Base-by-base conservation (phyloP, 2,888 invertebrate species). In the Escarpia spicata region DNA sequence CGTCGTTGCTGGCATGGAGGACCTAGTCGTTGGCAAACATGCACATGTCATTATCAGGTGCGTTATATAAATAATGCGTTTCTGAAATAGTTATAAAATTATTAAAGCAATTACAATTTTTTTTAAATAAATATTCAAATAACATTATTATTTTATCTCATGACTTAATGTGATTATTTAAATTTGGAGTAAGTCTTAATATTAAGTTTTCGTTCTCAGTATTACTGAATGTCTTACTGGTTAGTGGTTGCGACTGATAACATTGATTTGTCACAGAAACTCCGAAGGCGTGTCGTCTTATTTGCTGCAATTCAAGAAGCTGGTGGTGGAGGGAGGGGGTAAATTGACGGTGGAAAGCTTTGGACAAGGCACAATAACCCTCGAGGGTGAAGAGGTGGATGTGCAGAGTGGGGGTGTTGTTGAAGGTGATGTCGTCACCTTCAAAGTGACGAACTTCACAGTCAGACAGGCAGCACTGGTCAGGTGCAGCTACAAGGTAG, bases 401-500 rank as follows among this genome's bases (percentile, higher is more conserved):
- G 93, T 95, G 12, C 94, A 95, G 93, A 95, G 95, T 93, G 95
- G 95, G n/a, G 95, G 94, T 6, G 52, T 92, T 4, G 90, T 95
- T 45, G 94, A 93, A 60, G 94, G 94, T 15, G 95, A 95, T 92
- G 94, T 93, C 37, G 93, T 95, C 4, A 93, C 93, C 10, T 92
- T 95, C 19, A 90, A 93, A 15, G 94, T 95, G 6, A 91, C 92
- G 9, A 93, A 94, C 10, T 94, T 95, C 12, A 94, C 93, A n/a
- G 92, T 95, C 8, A 94, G 95, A 45, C 95, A 95, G 92, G 94
- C 94, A 19, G 95, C 94, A 26, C 75, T 93, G 43, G 94, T 95
- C 44, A 93, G n/a, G n/a, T 75, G 75, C 75, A 75, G 75, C 75
- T 75, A 75, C 26, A 75, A 75, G 75, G 75, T 75, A 6, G 15